Percentiles rank a stretch among this genome's conserved stretches.
Conservation (phyloP, 2,797 vertebrate genomes). For the Margarornis squamiger region DNA sequence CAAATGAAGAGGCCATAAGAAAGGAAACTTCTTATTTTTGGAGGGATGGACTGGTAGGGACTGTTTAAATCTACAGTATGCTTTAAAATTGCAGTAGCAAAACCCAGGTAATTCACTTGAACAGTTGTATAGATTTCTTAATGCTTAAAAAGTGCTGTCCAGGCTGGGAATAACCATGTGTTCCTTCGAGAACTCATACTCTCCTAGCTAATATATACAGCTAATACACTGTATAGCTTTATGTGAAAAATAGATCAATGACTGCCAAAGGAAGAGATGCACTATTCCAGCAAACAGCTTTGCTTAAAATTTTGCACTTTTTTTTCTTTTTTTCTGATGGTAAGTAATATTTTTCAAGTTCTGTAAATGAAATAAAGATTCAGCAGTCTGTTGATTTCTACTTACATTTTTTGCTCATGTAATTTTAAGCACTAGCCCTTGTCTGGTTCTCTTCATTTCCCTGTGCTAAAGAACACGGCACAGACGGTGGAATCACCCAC, state of each 20-base stretch:
- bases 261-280: neutral
- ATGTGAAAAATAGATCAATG: constrained; percentile 5
- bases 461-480: neutral
- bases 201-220: constrained; percentile 12
- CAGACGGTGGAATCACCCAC: neutral
- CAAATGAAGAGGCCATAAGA: constrained; percentile 53
- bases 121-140: constrained; percentile 57
- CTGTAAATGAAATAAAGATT: constrained; percentile 22
- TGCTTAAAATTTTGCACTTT: neutral
- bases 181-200: constrained; percentile 11
- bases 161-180: constrained; percentile 31
- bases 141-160: constrained; percentile 28
- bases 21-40: constrained; percentile 41
- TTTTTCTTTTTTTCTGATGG: neutral
- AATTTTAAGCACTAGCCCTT: constrained; percentile 40
- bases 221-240: neutral
- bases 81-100: constrained; percentile 4
- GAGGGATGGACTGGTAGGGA: neutral
- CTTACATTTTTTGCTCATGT: constrained; percentile 9
- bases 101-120: constrained; percentile 26
- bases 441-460: neutral
- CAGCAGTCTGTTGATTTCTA: constrained; percentile 17
- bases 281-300: neutral
- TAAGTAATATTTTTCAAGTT: neutral
- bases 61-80: neutral